Evolutionary conservation across 2,888 invertebrate genomes (phyloP), one percentile per base, ranked within the genome.

Genomic region (Luperina testacea): DNA sequence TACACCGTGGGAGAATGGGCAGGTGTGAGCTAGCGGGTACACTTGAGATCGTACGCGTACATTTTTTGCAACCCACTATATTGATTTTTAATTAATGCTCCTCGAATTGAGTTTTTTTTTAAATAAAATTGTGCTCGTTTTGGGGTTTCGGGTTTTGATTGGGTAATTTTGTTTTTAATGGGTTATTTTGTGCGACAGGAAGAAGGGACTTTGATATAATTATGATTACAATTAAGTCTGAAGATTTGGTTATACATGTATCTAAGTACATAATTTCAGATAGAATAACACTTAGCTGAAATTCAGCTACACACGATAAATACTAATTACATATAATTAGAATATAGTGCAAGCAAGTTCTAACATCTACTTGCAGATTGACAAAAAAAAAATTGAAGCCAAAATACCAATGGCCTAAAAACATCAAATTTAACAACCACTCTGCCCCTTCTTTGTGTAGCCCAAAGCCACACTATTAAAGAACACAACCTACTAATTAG

Each of bases 1-100:
- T 92, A 93, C 86, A 94, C 94, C 96, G 96, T 96, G 96, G 96
- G 96, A 96, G 96, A 95, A 93, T 87, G 90, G 89, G 95, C 96
- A 96, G 96, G 96, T 96, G 96, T 89, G 88, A 88, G 88, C 86
- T 88, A 85, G 90, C 89, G 90, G 90, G 87, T 90, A 89, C 86
- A 88, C 92, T 92, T 90, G 90, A 92, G 90, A 90, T 88, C 82
- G 87, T 86, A 88, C 87, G 77, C 85, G 80, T 82, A 85, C 79
- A 85, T 89, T 94, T 93, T 93, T 93, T 93, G 91, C 92, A 89
- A 83, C 72, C 88, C 88, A 85, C 90, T 90, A 93, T 95, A 95
- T 95, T 95, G 95, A 94, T 94, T 95, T 94, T 94, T 94, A 95
- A 95, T 95, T 95, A 95, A 92, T 92, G 90, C 90, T 86, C 82